Base-by-base conservation (phyloP, 2,797 vertebrate genomes). In the Bovichtus diacanthus region DNA sequence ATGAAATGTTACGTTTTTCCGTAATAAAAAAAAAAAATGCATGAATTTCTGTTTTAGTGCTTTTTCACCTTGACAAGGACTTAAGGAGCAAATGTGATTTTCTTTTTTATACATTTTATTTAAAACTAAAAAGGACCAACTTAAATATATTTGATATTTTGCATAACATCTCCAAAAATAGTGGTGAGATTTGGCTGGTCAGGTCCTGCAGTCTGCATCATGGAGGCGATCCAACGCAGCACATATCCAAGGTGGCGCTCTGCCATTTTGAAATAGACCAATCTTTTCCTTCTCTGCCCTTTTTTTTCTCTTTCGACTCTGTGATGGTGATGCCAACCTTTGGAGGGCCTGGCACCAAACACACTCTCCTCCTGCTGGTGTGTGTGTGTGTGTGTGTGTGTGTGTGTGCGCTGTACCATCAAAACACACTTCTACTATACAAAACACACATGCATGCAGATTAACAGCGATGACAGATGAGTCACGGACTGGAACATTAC, bases 401-500 rank as follows among this genome's bases (percentile, higher is more conserved):
- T 67, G 64, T 55, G 67, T 36, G 67, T 74, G 76, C 88, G 55
- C 82, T 43, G 70, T 29, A 64, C 70, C 67, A 81, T 73, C 70
- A 82, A 74, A 74, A 82, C 80, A 80, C 80, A 80, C 78, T 47
- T 67, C 38, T 38, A 71, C 68, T 70, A 78, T 69, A 56, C 53
- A 67, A 23, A 80, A 88, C 75, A 87, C 81, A 80, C 76, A 76
- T 34, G 46, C 68, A 71, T 67, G 55, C 70, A 73, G 68, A 83
- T 77, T 70, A 87, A 65, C 76, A 43, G 70, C 16, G 21, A 74
- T 81, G 84, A 84, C 86, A 83, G 89, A 86, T 76, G 85, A 91
- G 83, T 87, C 84, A 82, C 54, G 21, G 75, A 55, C 72, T 70
- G 80, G 51, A 85, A 84, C 87, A 82, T 54, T 18, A 67, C 82